These are phyloP conservation scores for Ylistrum balloti DNA, from an alignment of 1,140 invertebrate species.

Conservation along the genomic window DNA sequence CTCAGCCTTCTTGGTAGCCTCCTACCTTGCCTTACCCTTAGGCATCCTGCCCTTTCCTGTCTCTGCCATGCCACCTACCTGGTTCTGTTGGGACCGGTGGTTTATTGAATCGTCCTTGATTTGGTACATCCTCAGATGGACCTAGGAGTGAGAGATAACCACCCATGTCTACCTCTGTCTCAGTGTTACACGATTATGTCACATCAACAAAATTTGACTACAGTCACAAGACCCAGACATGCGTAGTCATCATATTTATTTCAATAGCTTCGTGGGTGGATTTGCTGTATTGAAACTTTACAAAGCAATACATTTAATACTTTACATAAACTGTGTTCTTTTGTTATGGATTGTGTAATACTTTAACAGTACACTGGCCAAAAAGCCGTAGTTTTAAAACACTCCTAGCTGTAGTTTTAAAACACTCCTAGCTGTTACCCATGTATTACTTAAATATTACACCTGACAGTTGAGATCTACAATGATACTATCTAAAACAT, in stretches of 20 bases:
- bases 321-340: background rate
- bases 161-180: background rate
- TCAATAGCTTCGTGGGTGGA: background rate
- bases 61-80: background rate
- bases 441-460: too few species aligned
- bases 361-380: too few species aligned
- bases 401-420: too few species aligned
- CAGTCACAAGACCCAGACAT: too few species aligned
- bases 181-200: background rate
- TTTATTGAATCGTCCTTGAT: background rate
- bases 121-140: background rate
- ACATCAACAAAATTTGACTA: too few species aligned
- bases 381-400: too few species aligned
- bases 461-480: too few species aligned
- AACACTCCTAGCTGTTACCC: too few species aligned
- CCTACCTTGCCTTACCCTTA: too few species aligned
- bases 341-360: background rate
- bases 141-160: background rate
- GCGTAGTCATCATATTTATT: background rate
- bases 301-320: background rate
- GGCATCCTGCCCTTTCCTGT: too few species aligned
- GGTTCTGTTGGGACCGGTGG: background rate
- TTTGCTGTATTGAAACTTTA: background rate
- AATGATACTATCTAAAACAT: too few species aligned
- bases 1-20: too few species aligned